Conservation (phyloP, 2,113 vertebrate species). For the Phylloscopus trochilus region DNA sequence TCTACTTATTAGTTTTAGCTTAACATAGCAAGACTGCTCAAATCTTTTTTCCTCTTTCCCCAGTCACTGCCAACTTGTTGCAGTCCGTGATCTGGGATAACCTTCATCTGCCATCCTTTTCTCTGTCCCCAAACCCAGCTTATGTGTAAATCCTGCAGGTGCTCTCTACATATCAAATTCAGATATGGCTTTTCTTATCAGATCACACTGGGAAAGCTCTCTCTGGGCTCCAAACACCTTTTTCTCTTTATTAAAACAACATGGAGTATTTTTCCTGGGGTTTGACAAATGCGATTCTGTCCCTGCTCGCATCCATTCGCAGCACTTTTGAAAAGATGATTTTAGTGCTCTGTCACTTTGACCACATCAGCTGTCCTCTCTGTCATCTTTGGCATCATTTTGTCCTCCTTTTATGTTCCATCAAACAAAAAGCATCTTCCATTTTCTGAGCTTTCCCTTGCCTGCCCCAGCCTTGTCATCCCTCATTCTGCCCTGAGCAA, state of each 20-base stretch:
- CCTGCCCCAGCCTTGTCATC: not conserved
- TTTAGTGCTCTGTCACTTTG: not conserved
- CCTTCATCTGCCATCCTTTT: not conserved
- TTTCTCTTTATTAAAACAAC: not conserved
- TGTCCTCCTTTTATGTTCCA: not conserved
- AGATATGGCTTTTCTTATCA: not conserved
- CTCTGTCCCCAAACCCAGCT: not conserved
- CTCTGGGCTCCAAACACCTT: not conserved
- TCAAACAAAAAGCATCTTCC: slow-evolving; percentile 8
- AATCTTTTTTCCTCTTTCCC: not conserved
- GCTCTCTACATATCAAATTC: not conserved
- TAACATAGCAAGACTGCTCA: not conserved
- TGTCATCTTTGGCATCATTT: not conserved
- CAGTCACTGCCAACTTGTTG: not conserved
- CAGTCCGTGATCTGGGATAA: not conserved
- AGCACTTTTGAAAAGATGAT: not conserved
- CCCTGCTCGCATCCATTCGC: not conserved
- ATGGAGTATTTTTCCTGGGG: not conserved
- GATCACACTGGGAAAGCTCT: not conserved
- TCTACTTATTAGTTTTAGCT: slow-evolving; percentile 17
- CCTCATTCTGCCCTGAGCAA: not conserved
- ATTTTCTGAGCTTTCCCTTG: not conserved
- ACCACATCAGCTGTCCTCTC: not conserved
- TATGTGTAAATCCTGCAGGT: not conserved
- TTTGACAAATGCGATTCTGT: not conserved